Conservation (phyloP, 1,140 invertebrate genomes). For the Wiebesia pumilae region DNA sequence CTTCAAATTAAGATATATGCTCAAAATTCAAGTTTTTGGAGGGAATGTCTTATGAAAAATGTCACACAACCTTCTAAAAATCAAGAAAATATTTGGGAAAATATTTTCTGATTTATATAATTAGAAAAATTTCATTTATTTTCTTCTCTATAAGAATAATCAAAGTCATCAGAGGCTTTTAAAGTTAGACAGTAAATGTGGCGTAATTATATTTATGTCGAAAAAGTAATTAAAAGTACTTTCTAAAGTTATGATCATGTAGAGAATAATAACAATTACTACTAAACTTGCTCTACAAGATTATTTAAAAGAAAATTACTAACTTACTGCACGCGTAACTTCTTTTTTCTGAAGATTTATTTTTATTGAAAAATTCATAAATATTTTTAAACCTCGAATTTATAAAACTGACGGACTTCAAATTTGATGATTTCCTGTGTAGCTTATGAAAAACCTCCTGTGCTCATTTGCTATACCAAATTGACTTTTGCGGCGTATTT, state of each 20-base stretch:
- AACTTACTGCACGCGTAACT: too few species aligned
- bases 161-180: background rate
- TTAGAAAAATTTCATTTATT: background rate
- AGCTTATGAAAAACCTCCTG: constrained; percentile 3
- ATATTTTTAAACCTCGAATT: background rate
- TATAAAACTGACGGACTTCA: background rate
- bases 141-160: background rate
- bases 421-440: background rate
- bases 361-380: background rate
- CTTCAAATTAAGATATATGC: background rate
- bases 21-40: background rate
- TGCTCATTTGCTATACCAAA: constrained; percentile 17
- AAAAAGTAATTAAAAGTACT: background rate
- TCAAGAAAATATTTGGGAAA: background rate
- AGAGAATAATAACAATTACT: too few species aligned
- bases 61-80: background rate
- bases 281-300: too few species aligned
- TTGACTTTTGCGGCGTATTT: background rate
- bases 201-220: background rate
- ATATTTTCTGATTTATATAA: background rate
- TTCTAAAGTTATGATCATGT: background rate
- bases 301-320: too few species aligned
- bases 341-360: background rate
- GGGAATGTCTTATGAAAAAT: background rate
- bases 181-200: background rate